Base-by-base conservation (phyloP, 2,888 invertebrate species). In the Parochlus steinenii region DNA sequence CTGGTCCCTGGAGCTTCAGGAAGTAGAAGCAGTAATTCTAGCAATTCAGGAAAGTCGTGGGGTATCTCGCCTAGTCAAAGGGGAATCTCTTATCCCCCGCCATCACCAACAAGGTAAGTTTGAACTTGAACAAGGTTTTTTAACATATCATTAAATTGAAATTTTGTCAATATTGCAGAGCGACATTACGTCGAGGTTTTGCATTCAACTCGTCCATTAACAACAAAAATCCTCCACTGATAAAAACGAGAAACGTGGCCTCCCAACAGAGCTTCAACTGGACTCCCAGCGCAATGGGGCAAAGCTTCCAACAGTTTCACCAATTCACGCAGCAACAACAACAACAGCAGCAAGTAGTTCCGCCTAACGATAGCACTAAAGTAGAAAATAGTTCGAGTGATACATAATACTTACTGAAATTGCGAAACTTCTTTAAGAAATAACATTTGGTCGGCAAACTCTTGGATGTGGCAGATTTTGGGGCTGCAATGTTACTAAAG, bases 21-120 rank as follows among this genome's bases (percentile, higher is more conserved):
- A 42, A 55, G 49, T 39, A 58, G 58, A 39, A 53, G 50, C 44
- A 54, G 55, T 48, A 55, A 54, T 46, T 56, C 55, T 46, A 56
- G 52, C 45, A 58, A 50, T 49, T 53, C 54, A 51, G 63, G 31
- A 49, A 43, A 2, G 58, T 52, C 47, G 39, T 62, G 55, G 46
- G 54, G 64, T 47, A 50, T 63, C 46, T 69, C 64, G 49, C 67
- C 74, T 7, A 68, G 71, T 46, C 67, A 71, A 48, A 65, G 74
- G 46, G 83, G 82, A 40, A 73, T 74, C 40, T 82, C 81, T 42
- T 83, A 85, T 55, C 83, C 85, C 37, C 85, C 85, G 6, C 80
- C 81, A 16, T 83, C 81, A 43, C 83, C 68, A 38, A 65, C 67
- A 39, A 54, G 58, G 58, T 58, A 51, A 54, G 52, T 35, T 22